phyloP scores from a whole-genome alignment of 2,888 invertebrate genomes.

The Callimorpha dominula region DNA sequence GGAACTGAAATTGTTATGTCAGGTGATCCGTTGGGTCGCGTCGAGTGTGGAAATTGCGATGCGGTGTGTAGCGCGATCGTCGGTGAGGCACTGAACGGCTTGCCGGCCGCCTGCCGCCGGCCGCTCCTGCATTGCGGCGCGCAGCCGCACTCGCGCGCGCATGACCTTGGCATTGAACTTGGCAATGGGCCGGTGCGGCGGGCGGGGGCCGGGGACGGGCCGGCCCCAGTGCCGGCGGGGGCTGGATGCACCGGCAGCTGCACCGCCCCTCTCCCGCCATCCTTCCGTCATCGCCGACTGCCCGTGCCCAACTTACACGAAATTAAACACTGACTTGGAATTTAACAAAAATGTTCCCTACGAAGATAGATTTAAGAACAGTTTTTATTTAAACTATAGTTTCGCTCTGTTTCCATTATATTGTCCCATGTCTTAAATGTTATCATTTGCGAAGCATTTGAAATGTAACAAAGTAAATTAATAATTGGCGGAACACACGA shows the following conservation, averaged over 20 bases:
- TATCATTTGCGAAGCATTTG: conserved; percentile 27
- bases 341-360: conserved; percentile 1
- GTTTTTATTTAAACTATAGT: not conserved
- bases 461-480: conserved; percentile 20
- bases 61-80: conserved; percentile 76
- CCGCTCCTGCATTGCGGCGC: conserved; percentile 89
- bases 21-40: conserved; percentile 64
- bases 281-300: conserved; percentile 68
- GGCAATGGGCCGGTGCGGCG: conserved; percentile 86
- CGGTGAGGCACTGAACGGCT: conserved; percentile 80
- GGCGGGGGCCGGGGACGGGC: conserved; percentile 50
- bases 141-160: conserved; percentile 88
- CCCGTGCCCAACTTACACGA: conserved; percentile 54
- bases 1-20: conserved; percentile 58
- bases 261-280: conserved; percentile 77
- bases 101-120: conserved; percentile 74
- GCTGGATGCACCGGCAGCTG: conserved; percentile 82
- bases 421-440: conserved; percentile 32
- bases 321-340: conserved; percentile 16
- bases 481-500: conserved; percentile 25
- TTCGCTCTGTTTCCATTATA: conserved; percentile 19
- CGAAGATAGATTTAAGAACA: not conserved
- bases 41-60: conserved; percentile 61
- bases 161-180: conserved; percentile 95
- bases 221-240: conserved; percentile 54